Evolutionary conservation across 1,140 invertebrate genomes (phyloP), one percentile per base, ranked within the genome.

Genomic region (Drepana arcuata): DNA sequence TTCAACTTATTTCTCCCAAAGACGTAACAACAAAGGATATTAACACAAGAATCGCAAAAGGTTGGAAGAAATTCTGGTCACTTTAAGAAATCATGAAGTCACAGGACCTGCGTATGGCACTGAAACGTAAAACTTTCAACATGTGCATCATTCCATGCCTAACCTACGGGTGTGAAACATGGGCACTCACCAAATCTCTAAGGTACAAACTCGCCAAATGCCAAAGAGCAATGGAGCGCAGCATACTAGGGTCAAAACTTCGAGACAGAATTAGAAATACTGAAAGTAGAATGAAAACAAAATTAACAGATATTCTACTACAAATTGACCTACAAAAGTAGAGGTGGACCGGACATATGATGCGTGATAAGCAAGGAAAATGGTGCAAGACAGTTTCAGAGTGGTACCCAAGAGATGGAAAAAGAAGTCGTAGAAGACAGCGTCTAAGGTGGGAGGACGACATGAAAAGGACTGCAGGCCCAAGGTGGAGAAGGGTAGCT

Each of bases 141-240:
- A 11, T 11, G 6, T 10, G 7, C 2, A 23, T 38, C 16, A 6
- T 30, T n/a, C 35, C 35, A 2, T 13, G 15, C 7, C n/a, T 38
- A 14, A 38, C 35, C 16, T 38, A 38, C 2, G 35, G 35, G 1
- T 29, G 26, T n/a, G 26, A 34, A 14, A 41, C 26, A 9, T 34
- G 31, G 26, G n/a, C 31, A 25, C n/a, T 34, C 2, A 34, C 10
- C 4, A 28, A 34, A 34, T 10, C 21, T 21, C 7, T 28, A 6
- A 24, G 14, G 23, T 10, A 28, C 2, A 35, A 12, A 16, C 5
- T 42, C 2, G 16, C 12, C 9, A 26, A 16, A 1, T 35, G 33
- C 12, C 33, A 42, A 16, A 7, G 28, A 1, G 32, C 25, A 9
- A 42, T 42, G 28, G 40, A 35, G 36, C 35, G 40, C 13, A 42